Base-by-base conservation (phyloP, 2,113 vertebrate genomes). In the Ancistrus triradiatus region DNA sequence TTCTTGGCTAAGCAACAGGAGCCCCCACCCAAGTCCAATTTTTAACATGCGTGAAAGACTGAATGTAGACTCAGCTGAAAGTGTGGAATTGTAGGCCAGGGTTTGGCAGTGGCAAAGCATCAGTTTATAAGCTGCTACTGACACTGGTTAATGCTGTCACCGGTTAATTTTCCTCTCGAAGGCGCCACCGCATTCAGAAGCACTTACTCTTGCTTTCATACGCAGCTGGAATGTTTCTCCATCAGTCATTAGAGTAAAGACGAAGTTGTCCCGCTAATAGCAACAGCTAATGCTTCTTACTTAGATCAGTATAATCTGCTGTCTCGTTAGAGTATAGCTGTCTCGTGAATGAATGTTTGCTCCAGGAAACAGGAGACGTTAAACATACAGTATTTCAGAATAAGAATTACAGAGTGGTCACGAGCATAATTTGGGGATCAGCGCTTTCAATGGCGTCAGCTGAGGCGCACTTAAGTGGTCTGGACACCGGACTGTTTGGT, bases 351-450 rank as follows among this genome's bases (percentile, higher is more conserved):
- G 9, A 37, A 42, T 64, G 56, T 55, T 27, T 33, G 25, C 60
- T 60, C 35, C 48, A 68, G 31, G 58, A 47, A 57, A 68, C 25
- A 40, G 58, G 8, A 63, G 59, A 42, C 35, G 24, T 53, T 65
- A 52, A 64, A 65, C 33, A 47, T 49, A 37, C 38, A 68, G 59
- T 48, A 28, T n/a, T 63, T 70, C 49, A 52, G 72, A 68, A 75
- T 70, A 38, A 53, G 42, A 50, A 53, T 52, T 40, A 33, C 44
- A 59, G 24, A 14, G 49, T 58, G 40, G 57, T 47, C 68, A 53
- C 53, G 51, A 19, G 55, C 58, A 51, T 64, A 69, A 72, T 64
- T 72, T 72, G 22, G 11, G 52, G 35, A 63, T 49, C 25, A 37
- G n/a, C n/a, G n/a, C n/a, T n/a, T n/a, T n/a, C n/a, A n/a, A n/a